These are phyloP conservation scores for Ammodramus savannarum DNA, from an alignment of 2,113 vertebrate species.

Conservation along the genomic window DNA sequence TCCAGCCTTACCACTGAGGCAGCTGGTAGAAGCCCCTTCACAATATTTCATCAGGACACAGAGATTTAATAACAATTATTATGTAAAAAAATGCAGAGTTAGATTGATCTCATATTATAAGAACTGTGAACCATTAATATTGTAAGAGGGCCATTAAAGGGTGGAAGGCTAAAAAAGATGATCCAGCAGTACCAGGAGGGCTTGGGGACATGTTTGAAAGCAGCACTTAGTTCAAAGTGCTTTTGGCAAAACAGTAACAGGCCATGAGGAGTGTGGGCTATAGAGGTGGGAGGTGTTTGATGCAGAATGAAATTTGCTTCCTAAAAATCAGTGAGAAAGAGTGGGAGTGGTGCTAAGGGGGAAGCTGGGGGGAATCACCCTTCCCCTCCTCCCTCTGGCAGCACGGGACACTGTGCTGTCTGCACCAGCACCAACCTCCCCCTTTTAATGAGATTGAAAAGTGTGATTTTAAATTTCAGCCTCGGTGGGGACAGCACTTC, in stretches of 20 bases:
- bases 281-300: accelerated
- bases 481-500: not conserved
- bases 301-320: not conserved
- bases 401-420: accelerated
- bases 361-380: not conserved
- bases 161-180: not conserved
- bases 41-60: not conserved
- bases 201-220: not conserved
- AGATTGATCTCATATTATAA: not conserved
- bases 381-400: not conserved
- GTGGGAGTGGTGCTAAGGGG: not conserved
- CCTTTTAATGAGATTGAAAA: not conserved
- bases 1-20: not conserved
- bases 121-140: not conserved
- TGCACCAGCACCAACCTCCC: not conserved
- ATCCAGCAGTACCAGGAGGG: not conserved
- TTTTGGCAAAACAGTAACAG: not conserved
- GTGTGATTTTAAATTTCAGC: not conserved
- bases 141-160: not conserved
- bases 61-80: not conserved
- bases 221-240: not conserved
- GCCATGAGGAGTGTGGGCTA: not conserved
- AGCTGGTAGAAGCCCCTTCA: not conserved
- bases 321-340: not conserved
- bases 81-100: not conserved